phyloP scores from a whole-genome alignment of 2,113 vertebrate species.

The Brienomyrus brachyistius region DNA sequence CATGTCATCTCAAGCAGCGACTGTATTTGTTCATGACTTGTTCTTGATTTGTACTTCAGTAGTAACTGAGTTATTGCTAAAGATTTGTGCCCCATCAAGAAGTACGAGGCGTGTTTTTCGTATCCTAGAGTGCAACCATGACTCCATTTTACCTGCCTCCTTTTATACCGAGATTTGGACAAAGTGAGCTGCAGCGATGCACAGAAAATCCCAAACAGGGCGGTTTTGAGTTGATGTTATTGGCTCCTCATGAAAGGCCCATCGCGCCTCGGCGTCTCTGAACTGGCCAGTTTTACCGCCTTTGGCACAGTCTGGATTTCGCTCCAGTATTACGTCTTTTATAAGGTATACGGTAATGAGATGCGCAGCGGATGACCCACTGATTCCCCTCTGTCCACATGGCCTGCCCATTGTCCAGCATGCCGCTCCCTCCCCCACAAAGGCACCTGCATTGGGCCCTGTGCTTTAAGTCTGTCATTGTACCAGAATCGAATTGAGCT shows the following conservation, averaged over 20 bases:
- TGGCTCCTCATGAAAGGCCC: neutral
- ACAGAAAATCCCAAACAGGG: neutral
- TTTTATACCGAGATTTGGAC: neutral
- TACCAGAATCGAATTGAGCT: conserved; percentile 27
- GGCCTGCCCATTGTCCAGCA: conserved; percentile 53
- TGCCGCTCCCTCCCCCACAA: conserved; percentile 50
- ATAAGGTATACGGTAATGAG: conserved; percentile 1
- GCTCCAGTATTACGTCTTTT: neutral
- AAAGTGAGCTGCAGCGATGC: neutral
- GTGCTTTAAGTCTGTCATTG: conserved; percentile 56
- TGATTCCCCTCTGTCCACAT: conserved; percentile 54
- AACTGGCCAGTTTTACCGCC: neutral
- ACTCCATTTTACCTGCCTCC: neutral
- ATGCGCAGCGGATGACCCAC: conserved; percentile 41
- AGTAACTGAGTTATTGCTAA: neutral
- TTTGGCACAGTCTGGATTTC: neutral
- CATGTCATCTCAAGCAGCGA: neutral
- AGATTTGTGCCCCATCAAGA: neutral
- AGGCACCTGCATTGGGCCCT: conserved; percentile 45
- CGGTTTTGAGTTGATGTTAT: neutral
- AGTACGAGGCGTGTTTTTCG: neutral
- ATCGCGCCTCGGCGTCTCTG: neutral
- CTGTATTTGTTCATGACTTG: neutral
- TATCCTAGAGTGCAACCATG: neutral
- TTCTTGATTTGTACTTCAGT: neutral